Evolutionary conservation across 2,797 vertebrate species (phyloP).

Genomic region (Dermochelys coriacea): DNA sequence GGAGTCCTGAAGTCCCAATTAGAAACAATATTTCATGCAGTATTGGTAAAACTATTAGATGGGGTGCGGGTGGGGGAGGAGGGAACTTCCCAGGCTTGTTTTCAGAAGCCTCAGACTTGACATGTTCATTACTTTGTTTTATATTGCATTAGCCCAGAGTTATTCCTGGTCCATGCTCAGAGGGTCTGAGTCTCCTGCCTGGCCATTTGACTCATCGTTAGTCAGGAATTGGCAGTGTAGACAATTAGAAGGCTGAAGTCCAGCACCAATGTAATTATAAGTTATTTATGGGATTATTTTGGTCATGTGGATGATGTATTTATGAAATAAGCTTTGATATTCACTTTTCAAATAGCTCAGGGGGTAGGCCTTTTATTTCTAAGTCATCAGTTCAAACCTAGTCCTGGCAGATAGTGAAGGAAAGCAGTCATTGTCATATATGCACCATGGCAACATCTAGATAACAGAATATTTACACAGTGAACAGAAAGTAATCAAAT

Average conservation of each 20-base stretch:
- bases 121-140: conserved; percentile 51
- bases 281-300: not conserved
- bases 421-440: not conserved
- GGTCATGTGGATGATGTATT: not conserved
- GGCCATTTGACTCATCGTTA: not conserved
- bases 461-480: not conserved
- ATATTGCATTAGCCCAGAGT: not conserved
- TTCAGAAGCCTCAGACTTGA: conserved; percentile 49
- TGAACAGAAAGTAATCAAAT: not conserved
- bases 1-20: conserved; percentile 58
- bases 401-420: not conserved
- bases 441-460: not conserved
- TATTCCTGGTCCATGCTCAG: not conserved
- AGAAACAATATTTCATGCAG: conserved; percentile 66
- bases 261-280: not conserved
- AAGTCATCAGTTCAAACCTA: not conserved
- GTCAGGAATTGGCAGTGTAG: not conserved
- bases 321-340: not conserved
- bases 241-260: not conserved
- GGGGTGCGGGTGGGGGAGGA: not conserved
- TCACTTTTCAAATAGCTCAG: not conserved
- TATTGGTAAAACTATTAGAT: conserved; percentile 59
- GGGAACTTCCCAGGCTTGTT: conserved; percentile 45
- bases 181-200: conserved; percentile 23
- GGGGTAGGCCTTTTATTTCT: not conserved